Conservation (phyloP, 1,140 invertebrate species). For the Pentalonia nigronervosa region DNA sequence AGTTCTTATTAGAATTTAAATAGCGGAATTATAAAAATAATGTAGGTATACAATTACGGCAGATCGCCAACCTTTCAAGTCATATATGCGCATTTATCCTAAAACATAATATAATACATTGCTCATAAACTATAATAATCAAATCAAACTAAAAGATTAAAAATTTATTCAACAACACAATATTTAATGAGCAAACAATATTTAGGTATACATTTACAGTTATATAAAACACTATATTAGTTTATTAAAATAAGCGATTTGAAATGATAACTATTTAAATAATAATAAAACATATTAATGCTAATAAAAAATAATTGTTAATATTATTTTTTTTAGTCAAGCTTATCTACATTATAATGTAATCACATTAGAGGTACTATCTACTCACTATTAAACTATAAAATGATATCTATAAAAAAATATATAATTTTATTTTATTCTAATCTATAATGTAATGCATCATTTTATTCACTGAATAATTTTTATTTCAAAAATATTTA, state of each 20-base stretch:
- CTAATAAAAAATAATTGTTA: neutral
- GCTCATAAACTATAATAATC: neutral
- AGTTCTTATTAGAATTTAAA: neutral
- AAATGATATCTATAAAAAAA: neutral
- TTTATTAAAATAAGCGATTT: neutral
- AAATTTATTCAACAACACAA: neutral
- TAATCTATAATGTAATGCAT: neutral
- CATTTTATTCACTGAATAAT: neutral
- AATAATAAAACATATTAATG: neutral
- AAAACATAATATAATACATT: neutral
- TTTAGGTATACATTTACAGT: neutral
- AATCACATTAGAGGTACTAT: neutral
- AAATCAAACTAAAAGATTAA: neutral
- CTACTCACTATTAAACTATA: neutral
- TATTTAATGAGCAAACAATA: neutral
- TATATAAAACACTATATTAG: neutral
- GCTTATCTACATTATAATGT: neutral
- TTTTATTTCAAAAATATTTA: neutral
- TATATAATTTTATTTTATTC: neutral
- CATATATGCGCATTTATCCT: neutral
- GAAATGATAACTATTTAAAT: neutral
- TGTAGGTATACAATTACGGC: neutral
- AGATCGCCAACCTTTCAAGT: neutral
- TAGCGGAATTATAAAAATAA: neutral
- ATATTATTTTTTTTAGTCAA: neutral